These are phyloP conservation scores for Nothocercus julius DNA, from an alignment of 2,113 vertebrate species.

Conservation along the genomic window DNA sequence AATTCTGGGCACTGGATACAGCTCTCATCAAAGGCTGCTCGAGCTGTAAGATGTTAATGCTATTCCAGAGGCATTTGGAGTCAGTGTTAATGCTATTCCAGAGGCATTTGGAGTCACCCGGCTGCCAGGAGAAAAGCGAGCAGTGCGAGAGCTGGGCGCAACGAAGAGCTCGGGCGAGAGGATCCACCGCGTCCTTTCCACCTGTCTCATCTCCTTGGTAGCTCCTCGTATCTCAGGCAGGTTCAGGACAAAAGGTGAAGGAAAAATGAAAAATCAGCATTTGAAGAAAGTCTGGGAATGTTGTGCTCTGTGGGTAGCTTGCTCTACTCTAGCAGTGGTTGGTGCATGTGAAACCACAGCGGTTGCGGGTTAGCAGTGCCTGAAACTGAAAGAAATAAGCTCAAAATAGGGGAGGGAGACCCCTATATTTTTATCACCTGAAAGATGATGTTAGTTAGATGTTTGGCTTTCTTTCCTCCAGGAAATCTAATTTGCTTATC, in stretches of 20 bases:
- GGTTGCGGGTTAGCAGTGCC: neutral
- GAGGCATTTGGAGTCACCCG: neutral
- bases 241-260: neutral
- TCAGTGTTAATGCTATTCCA: neutral
- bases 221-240: neutral
- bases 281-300: neutral
- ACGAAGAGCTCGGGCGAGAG: neutral
- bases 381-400: neutral
- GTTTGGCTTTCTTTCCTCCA: neutral
- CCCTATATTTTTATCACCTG: too few relatives aligned
- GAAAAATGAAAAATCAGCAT: neutral
- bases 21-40: slow-evolving; percentile 22
- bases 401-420: neutral
- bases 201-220: accelerated
- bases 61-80: neutral
- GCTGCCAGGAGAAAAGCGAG: neutral
- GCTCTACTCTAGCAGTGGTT: neutral
- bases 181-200: neutral
- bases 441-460: neutral
- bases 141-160: neutral
- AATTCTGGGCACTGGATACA: neutral
- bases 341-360: accelerated
- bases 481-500: neutral
- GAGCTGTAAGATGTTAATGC: neutral
- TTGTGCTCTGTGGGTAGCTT: neutral